Evolutionary conservation across 2,888 invertebrate genomes (phyloP).

Genomic region (Dasypogon diadema): DNA sequence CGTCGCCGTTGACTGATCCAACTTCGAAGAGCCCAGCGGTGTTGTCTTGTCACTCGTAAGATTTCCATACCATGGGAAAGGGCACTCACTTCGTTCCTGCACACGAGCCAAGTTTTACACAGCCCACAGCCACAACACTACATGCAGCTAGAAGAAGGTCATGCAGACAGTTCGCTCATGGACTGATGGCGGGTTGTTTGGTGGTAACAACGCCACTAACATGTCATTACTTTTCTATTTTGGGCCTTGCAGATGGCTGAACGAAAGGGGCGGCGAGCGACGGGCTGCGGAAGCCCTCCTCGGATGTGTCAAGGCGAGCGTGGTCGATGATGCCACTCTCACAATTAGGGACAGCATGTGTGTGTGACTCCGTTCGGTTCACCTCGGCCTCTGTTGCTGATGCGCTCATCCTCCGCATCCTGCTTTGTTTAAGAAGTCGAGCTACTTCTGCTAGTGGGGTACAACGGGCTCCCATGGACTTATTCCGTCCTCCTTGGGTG

Average conservation of each 20-base stretch:
- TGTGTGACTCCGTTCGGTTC: not conserved
- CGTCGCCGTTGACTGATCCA: not conserved
- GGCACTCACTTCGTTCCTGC: not conserved
- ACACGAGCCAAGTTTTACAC: not conserved
- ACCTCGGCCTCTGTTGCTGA: not conserved
- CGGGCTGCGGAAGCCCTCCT: constrained; percentile 2
- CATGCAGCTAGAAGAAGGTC: not conserved
- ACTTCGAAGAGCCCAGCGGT: constrained; percentile 1
- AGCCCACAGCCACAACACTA: constrained; percentile 16
- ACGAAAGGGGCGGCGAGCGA: constrained; percentile 8
- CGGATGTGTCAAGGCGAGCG: not conserved
- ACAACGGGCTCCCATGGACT: constrained; percentile 21
- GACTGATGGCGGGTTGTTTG: constrained; percentile 44
- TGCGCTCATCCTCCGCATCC: not conserved
- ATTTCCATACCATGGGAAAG: not conserved
- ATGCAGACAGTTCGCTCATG: constrained; percentile 28
- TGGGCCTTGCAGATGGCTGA: constrained; percentile 5
- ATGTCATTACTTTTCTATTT: constrained; percentile 48
- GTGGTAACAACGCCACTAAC: constrained; percentile 43
- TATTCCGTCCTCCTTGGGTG: constrained; percentile 7
- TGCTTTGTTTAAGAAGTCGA: not conserved
- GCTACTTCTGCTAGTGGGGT: constrained; percentile 8
- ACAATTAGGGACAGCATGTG: not conserved
- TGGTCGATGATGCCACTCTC: constrained; percentile 2
- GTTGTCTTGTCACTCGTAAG: constrained; percentile 2